Evolutionary conservation across 2,113 vertebrate genomes (phyloP).

Genomic region (Eurypyga helias): DNA sequence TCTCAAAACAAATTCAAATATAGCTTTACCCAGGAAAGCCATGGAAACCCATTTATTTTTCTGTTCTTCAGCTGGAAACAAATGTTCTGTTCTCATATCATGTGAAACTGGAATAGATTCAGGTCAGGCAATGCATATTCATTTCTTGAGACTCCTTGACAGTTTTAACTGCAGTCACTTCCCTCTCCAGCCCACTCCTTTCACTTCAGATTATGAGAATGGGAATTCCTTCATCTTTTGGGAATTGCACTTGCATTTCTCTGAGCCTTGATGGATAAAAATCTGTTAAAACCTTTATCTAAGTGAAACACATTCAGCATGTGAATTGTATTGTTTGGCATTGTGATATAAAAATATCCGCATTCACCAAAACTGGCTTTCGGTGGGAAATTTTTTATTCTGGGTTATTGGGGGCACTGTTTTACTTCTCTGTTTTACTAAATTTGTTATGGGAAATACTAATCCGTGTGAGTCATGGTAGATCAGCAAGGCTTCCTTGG

Average conservation of each 20-base stretch:
- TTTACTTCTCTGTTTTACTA: not conserved
- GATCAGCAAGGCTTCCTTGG: not conserved
- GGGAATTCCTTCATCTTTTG: conserved; percentile 24
- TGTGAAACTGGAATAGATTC: conserved; percentile 48
- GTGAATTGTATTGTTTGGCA: not conserved
- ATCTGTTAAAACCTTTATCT: not conserved
- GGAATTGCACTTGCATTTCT: not conserved
- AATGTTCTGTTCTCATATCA: conserved; percentile 29
- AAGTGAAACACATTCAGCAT: not conserved
- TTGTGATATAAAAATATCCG: not conserved
- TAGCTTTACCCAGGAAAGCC: not conserved
- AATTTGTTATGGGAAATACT: not conserved
- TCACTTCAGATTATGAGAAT: conserved; percentile 6
- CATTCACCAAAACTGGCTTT: not conserved
- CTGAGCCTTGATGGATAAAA: not conserved
- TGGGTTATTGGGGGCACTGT: not conserved
- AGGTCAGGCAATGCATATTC: conserved; percentile 28
- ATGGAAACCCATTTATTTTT: conserved; percentile 19
- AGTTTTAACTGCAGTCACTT: conserved; percentile 22
- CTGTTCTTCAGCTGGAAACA: conserved; percentile 19
- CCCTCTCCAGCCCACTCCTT: conserved; percentile 48
- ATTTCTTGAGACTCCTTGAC: conserved; percentile 38
- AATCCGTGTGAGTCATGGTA: not conserved
- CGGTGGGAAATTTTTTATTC: not conserved
- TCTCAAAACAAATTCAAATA: not conserved